Conservation (phyloP, 1,140 invertebrate species). For the Psix sp. region DNA sequence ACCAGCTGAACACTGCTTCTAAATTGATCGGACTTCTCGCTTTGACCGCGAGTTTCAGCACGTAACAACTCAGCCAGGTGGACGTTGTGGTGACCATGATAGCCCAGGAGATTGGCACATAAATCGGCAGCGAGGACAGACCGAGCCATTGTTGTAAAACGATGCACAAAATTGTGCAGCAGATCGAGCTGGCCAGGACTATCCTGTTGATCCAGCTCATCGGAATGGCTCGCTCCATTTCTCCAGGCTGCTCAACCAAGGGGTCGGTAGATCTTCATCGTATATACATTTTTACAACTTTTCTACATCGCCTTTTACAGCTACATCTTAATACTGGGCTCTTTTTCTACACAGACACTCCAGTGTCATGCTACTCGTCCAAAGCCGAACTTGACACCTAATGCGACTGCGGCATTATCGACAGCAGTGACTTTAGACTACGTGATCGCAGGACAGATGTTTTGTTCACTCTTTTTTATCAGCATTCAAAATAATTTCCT, state of each 20-base stretch:
- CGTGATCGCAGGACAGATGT: no score
- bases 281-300: conserved; percentile 23
- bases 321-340: no score
- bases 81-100: conserved; percentile 64
- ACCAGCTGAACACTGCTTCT: conserved; percentile 58
- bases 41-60: conserved; percentile 66
- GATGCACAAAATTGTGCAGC: conserved; percentile 58
- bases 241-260: no score
- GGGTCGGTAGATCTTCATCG: no score
- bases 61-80: conserved; percentile 67
- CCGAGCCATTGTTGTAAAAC: conserved; percentile 64
- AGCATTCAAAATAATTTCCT: no score
- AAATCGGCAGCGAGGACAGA: conserved; percentile 62
- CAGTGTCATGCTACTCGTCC: no score
- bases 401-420: no score
- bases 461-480: no score
- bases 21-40: conserved; percentile 62
- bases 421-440: no score
- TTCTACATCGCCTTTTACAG: conserved; percentile 2
- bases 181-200: conserved; percentile 62
- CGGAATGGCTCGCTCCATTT: conserved; percentile 66
- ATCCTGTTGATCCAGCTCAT: conserved; percentile 69
- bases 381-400: no score
- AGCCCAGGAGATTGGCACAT: conserved; percentile 67
- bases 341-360: no score